Percentiles rank a stretch among this genome's conserved stretches.
Evolutionary conservation across 2,888 invertebrate genomes (phyloP).

Genomic region (Agrenia bidenticulata): DNA sequence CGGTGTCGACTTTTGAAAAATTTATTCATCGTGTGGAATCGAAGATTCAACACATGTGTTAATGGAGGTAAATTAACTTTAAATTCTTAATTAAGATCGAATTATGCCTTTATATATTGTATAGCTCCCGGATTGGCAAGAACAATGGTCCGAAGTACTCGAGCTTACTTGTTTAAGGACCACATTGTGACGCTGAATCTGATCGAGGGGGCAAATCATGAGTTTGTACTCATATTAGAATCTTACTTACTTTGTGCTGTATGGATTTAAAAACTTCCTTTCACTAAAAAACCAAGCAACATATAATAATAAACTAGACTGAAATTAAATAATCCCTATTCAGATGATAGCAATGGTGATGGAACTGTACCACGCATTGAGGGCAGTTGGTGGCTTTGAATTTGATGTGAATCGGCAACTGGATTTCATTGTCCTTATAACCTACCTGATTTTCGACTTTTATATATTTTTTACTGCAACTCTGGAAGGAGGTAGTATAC

Average conservation of each 20-base stretch:
- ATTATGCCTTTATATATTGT: too few species aligned
- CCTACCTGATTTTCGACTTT: constrained; percentile 5
- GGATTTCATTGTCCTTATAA: neutral
- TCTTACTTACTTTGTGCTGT: neutral
- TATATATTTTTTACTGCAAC: constrained; percentile 1
- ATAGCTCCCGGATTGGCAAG: neutral
- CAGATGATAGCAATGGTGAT: neutral
- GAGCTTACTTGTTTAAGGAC: constrained; percentile 11
- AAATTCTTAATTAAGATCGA: too few species aligned
- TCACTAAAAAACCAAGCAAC: neutral
- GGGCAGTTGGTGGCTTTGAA: neutral
- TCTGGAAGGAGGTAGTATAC: neutral
- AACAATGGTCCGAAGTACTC: neutral
- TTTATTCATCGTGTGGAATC: constrained; percentile 4
- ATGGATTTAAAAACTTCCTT: neutral
- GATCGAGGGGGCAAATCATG: constrained; percentile 8
- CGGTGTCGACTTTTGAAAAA: constrained; percentile 9
- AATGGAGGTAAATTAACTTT: constrained; percentile 3
- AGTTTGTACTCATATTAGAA: constrained; percentile 2
- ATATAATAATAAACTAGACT: neutral
- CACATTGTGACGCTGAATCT: constrained; percentile 8
- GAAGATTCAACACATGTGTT: constrained; percentile 3
- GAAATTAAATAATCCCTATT: too few species aligned
- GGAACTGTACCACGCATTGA: constrained; percentile 4
- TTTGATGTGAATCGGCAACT: constrained; percentile 1